phyloP scores from a whole-genome alignment of 2,113 vertebrate species.

The Dicrurus megarhynchus region DNA sequence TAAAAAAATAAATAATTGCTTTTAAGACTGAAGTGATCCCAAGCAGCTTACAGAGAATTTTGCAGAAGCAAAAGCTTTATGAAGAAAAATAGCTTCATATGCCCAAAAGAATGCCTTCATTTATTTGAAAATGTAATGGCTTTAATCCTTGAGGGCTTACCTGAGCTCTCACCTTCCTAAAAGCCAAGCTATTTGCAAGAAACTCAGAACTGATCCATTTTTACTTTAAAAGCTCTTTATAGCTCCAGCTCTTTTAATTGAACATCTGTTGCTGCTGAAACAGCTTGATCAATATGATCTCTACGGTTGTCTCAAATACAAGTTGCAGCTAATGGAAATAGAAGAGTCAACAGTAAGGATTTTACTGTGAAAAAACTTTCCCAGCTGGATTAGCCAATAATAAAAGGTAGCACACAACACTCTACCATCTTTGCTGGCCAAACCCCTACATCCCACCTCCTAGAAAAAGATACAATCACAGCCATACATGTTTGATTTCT shows the following conservation, averaged over 20 bases:
- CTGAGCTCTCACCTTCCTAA: not conserved
- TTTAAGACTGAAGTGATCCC: not conserved
- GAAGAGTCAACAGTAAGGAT: not conserved
- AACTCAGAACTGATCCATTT: accelerated
- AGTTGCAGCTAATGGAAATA: not conserved
- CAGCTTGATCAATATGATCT: not conserved
- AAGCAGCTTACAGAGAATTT: not conserved
- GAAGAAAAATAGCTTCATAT: not conserved
- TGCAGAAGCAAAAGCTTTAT: not conserved
- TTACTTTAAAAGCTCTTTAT: not conserved
- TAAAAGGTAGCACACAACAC: not conserved
- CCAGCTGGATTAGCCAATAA: not conserved
- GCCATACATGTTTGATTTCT: not conserved
- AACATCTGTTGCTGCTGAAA: not conserved
- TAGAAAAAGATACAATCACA: not conserved
- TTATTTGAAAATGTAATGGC: not conserved
- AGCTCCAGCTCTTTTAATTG: not conserved
- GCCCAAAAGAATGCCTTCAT: not conserved
- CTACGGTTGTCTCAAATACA: not conserved
- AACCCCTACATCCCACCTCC: not conserved
- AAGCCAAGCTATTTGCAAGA: not conserved
- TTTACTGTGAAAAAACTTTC: not conserved
- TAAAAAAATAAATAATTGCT: not conserved
- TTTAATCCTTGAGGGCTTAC: not conserved
- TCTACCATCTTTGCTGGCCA: not conserved